These are phyloP conservation scores for Forficula auricularia DNA, from an alignment of 1,140 invertebrate species.

Conservation along the genomic window DNA sequence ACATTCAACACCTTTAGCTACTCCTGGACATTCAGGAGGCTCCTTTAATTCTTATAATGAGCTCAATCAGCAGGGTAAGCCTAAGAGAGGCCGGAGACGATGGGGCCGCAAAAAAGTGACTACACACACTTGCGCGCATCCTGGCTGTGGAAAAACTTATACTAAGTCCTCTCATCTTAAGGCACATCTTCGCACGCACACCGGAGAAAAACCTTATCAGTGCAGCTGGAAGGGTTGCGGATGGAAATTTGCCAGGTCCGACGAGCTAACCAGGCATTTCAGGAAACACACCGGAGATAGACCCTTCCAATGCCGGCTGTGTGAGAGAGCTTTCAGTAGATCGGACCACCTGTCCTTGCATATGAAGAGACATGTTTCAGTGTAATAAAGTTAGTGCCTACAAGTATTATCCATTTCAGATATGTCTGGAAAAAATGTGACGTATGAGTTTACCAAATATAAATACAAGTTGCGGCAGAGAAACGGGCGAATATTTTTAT, in stretches of 20 bases:
- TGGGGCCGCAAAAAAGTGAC: slow-evolving; percentile 34
- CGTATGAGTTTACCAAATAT: no score
- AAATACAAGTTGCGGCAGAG: no score
- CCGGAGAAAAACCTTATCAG: slow-evolving; percentile 46
- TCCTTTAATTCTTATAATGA: not conserved
- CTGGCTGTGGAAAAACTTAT: slow-evolving; percentile 44
- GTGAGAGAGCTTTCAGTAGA: slow-evolving; percentile 38
- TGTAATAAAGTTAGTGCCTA: slow-evolving; percentile 11
- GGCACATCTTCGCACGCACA: slow-evolving; percentile 45
- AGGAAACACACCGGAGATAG: slow-evolving; percentile 36
- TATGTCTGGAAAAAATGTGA: no score
- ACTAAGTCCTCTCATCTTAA: slow-evolving; percentile 51
- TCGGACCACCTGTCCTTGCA: slow-evolving; percentile 44
- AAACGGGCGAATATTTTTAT: no score
- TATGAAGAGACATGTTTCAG: slow-evolving; percentile 34
- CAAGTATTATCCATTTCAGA: no score
- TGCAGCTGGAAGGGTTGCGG: slow-evolving; percentile 48
- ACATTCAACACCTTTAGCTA: no score
- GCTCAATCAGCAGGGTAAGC: slow-evolving; percentile 9
- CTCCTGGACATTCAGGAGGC: no score
- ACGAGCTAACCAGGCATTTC: slow-evolving; percentile 43
- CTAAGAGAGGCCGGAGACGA: slow-evolving; percentile 24
- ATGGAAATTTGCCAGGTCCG: slow-evolving; percentile 48
- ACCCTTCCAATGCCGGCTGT: slow-evolving; percentile 35
- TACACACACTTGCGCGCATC: slow-evolving; percentile 39